These are phyloP conservation scores for Thumatha senex DNA, from an alignment of 2,888 invertebrate species.

Conservation along the genomic window DNA sequence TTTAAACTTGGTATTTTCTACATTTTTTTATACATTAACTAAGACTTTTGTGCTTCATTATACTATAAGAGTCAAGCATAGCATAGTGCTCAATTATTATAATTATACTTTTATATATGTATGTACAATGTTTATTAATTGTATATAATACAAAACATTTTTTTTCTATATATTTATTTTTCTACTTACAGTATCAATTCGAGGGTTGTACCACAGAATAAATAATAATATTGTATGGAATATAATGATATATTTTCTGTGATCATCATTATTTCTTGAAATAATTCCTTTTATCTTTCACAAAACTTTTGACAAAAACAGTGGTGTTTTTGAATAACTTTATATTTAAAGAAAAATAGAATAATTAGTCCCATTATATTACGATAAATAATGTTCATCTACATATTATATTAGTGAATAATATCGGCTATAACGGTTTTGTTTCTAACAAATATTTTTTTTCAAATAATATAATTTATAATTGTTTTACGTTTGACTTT, in stretches of 20 bases:
- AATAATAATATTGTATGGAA: no score
- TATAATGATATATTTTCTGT: no score
- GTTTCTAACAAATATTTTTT: no score
- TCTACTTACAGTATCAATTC: constrained; percentile 62
- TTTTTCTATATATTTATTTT: constrained; percentile 62
- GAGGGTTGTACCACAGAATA: constrained; percentile 17
- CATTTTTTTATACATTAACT: constrained; percentile 30
- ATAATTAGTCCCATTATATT: no score
- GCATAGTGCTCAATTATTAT: constrained; percentile 49
- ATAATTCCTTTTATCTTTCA: constrained; percentile 31
- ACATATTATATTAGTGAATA: no score
- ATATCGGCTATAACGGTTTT: no score
- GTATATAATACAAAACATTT: constrained; percentile 71
- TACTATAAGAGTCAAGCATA: constrained; percentile 60
- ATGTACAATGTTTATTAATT: constrained; percentile 47
- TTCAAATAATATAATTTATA: no score
- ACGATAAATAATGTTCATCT: no score
- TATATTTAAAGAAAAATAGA: no score
- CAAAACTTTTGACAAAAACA: no score
- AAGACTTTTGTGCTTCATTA: constrained; percentile 38
- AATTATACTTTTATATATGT: constrained; percentile 41
- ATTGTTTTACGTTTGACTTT: no score
- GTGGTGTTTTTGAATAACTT: no score
- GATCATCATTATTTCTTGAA: constrained; percentile 33
- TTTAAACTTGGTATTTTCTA: constrained; percentile 42